Conservation (phyloP, 2,888 invertebrate species). For the Rotaria sp. region DNA sequence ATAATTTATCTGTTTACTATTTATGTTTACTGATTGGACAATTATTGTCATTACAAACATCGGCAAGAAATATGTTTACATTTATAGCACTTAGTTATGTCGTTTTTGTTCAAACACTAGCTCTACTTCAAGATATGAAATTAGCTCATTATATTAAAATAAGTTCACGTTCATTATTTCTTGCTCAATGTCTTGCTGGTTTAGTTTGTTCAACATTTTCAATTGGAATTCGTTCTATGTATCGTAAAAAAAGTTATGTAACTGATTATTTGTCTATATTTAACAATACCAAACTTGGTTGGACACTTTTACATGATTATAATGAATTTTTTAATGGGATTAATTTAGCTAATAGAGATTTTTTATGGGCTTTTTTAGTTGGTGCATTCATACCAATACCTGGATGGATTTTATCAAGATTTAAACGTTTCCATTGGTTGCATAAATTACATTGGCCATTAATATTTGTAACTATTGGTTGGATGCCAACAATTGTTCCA, state of each 20-base stretch:
- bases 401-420: background rate
- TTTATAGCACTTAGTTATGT: background rate
- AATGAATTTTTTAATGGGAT: background rate
- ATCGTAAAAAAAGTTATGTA: background rate
- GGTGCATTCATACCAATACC: background rate
- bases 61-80: background rate
- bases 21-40: background rate
- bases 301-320: background rate
- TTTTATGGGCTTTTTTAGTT: background rate
- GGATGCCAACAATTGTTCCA: background rate
- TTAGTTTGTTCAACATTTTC: background rate
- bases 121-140: slow-evolving; percentile 1
- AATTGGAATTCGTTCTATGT: background rate
- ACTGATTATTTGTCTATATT: background rate
- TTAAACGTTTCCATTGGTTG: background rate
- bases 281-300: background rate
- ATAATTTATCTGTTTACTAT: slow-evolving; percentile 1
- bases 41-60: background rate
- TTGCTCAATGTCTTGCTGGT: background rate
- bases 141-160: slow-evolving; percentile 5
- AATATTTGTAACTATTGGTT: background rate
- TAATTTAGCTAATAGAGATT: background rate
- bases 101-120: background rate
- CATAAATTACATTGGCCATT: background rate
- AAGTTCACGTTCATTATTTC: background rate